These are phyloP conservation scores for Linyphia triangularis DNA, from an alignment of 2,888 invertebrate genomes.

Conservation along the genomic window DNA sequence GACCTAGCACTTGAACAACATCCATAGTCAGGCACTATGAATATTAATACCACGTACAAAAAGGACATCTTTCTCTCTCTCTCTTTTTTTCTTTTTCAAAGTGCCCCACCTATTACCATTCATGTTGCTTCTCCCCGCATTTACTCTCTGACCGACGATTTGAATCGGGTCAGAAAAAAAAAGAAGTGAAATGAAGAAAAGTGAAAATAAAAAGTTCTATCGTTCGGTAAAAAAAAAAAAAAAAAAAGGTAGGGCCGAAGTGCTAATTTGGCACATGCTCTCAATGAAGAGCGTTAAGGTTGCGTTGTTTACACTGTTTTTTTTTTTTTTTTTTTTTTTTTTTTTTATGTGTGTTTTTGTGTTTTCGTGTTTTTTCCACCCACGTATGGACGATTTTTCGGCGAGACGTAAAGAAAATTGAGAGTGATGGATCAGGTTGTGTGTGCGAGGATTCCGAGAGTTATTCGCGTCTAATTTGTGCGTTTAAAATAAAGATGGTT, in stretches of 20 bases:
- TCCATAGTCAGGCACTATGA: constrained; percentile 47
- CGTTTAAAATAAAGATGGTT: no score
- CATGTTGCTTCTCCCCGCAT: not conserved
- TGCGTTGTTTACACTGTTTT: not conserved
- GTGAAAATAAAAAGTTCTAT: no score
- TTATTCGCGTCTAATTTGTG: no score
- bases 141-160: constrained; percentile 12
- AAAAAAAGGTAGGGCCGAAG: not conserved
- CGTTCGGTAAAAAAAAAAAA: no score
- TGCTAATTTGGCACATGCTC: constrained; percentile 12
- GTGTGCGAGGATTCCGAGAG: no score
- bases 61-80: constrained; percentile 44
- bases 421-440: no score
- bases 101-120: constrained; percentile 51
- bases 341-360: no score
- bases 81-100: not conserved
- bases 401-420: no score
- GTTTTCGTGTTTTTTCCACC: no score
- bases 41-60: constrained; percentile 47
- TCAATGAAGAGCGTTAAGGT: not conserved
- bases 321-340: no score
- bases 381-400: no score
- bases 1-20: constrained; percentile 47
- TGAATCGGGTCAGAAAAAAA: constrained; percentile 18
- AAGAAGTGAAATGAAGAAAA: no score